Evolutionary conservation across 2,797 vertebrate species (phyloP).

Genomic region (Sparus aurata): DNA sequence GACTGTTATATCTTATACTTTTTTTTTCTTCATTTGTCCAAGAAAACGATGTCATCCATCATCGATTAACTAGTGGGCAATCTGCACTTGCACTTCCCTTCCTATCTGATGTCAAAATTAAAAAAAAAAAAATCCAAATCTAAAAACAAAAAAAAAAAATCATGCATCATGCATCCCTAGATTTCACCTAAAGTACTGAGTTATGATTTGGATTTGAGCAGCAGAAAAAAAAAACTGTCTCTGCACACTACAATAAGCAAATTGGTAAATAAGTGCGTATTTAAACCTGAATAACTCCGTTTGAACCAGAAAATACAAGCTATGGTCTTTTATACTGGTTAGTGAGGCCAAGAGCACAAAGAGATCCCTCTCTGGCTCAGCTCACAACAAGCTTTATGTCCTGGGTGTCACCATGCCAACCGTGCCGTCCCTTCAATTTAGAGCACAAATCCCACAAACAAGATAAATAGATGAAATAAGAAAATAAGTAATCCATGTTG

Average conservation of each 20-base stretch:
- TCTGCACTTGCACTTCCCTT: too few relatives aligned
- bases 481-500: constrained; percentile 65
- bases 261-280: neutral
- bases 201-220: neutral
- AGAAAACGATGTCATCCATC: too few relatives aligned
- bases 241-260: neutral
- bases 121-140: too few relatives aligned
- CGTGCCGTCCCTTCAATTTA: constrained; percentile 79
- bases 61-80: too few relatives aligned
- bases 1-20: neutral
- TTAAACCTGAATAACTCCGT: constrained; percentile 11
- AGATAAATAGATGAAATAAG: constrained; percentile 60
- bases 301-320: constrained; percentile 30
- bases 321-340: constrained; percentile 25
- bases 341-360: constrained; percentile 67
- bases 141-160: neutral
- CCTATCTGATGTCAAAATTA: too few relatives aligned
- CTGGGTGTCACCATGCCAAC: constrained; percentile 85
- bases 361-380: constrained; percentile 71
- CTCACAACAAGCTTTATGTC: constrained; percentile 81
- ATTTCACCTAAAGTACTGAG: neutral
- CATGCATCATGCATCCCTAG: too few relatives aligned
- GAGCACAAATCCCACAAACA: constrained; percentile 75
- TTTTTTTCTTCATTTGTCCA: too few relatives aligned
- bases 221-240: constrained; percentile 4